These are phyloP conservation scores for Hydropotes inermis DNA, from an alignment of 2,113 vertebrate species.

Conservation along the genomic window DNA sequence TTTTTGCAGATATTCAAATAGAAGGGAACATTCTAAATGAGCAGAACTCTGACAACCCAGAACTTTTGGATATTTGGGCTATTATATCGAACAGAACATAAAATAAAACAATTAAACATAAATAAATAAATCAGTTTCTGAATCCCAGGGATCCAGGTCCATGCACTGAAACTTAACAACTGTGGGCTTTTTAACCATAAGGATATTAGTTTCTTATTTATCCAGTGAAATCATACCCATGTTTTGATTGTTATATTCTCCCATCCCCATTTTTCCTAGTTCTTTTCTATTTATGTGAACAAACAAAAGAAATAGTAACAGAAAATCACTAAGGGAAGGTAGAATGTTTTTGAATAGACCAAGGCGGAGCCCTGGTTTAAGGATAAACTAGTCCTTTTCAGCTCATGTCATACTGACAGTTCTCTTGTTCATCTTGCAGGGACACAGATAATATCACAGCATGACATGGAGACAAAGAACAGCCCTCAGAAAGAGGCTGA, in stretches of 20 bases:
- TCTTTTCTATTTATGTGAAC: neutral
- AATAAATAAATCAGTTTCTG: neutral
- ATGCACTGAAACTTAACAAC: neutral
- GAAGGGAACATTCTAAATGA: neutral
- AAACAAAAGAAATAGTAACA: slow-evolving; percentile 51
- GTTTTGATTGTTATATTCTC: neutral
- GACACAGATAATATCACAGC: slow-evolving; percentile 75
- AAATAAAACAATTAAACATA: neutral
- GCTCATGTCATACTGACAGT: slow-evolving; percentile 61
- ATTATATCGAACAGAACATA: neutral
- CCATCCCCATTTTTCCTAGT: neutral
- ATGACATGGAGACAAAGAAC: slow-evolving; percentile 58
- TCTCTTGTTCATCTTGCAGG: slow-evolving; percentile 65
- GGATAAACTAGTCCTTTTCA: slow-evolving; percentile 65
- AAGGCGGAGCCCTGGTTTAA: slow-evolving; percentile 19
- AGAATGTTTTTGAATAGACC: slow-evolving; percentile 51
- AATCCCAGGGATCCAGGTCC: neutral
- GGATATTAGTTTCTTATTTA: neutral
- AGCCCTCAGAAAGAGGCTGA: slow-evolving; percentile 13
- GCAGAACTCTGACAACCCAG: neutral
- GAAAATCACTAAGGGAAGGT: slow-evolving; percentile 3
- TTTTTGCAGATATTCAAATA: neutral
- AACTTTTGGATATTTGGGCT: neutral
- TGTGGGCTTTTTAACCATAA: neutral
- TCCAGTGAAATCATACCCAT: neutral